Evolutionary conservation across 2,113 vertebrate species (phyloP), one percentile per base, ranked within the genome.

Genomic region (Myotis yumanensis): DNA sequence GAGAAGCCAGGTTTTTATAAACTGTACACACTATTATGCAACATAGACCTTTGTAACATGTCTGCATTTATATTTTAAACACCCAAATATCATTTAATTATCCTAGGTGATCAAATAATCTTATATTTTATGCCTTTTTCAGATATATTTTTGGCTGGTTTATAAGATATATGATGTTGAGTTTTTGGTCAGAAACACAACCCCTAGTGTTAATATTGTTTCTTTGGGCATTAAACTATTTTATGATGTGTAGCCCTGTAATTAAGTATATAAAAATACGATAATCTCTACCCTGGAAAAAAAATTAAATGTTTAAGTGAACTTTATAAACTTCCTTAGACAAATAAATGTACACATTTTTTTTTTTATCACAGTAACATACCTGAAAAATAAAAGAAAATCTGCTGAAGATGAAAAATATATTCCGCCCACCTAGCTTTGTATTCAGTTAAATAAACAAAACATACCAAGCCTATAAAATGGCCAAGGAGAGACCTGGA

Each of bases 341-440:
- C 23, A 86, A 89, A 81, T 77, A 84, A 89, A 81, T 77, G 11
- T 35, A 35, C 11, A 82, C 54, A 51, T 71, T 88, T 18, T 16
- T 18, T 16, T 57, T 23, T 64, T 7, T 11, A 10, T 82, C 51
- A 83, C 30, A 75, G 30, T 89, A 11, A 79, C 14, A 80, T 4
- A 64, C 2, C 14, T 59, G 66, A 86, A 91, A 95, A 93, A 59
- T 59, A 59, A 71, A 88, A 91, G 9, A 76, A 93, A 73, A 72
- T 82, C 57, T 79, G 20, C 17, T 64, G 69, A 79, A 79, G 28
- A 75, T 89, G 62, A 91, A 93, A 96, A 95, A 66, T 75, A 84
- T 2, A n/a, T 92, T 82, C 54, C 10, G 48, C 1, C 16, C 14
- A 85, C 20, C 46, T 75, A n/a, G 40, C 35, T 52, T 66, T 40